Conservation (phyloP, 2,797 vertebrate genomes). For the Capromys pilorides region DNA sequence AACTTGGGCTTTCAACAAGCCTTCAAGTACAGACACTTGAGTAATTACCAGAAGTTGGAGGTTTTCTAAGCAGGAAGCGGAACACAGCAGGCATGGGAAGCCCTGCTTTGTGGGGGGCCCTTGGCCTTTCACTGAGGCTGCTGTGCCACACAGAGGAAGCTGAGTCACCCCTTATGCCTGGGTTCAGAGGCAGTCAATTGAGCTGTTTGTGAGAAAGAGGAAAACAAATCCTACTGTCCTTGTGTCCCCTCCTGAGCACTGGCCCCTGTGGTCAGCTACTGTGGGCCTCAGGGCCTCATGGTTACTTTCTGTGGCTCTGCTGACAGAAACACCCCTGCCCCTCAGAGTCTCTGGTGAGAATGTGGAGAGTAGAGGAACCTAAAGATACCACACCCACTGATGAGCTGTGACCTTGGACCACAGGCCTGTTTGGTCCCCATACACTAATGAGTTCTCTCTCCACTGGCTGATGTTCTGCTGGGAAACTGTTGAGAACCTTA, state of each 20-base stretch:
- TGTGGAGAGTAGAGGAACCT: not conserved
- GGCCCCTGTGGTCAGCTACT: slow-evolving; percentile 42
- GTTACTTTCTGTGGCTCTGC: slow-evolving; percentile 24
- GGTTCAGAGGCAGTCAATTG: not conserved
- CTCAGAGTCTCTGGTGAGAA: not conserved
- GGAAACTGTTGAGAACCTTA: not conserved
- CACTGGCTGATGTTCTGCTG: not conserved
- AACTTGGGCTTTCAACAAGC: not conserved
- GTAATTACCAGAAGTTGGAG: not conserved
- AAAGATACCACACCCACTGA: not conserved
- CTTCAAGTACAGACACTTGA: not conserved
- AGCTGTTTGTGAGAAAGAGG: slow-evolving; percentile 58
- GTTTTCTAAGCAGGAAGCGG: slow-evolving; percentile 19
- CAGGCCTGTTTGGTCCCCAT: not conserved
- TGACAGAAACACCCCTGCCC: not conserved
- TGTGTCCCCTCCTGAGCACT: not conserved
- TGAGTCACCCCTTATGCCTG: slow-evolving; percentile 45
- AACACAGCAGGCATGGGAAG: not conserved
- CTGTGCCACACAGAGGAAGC: slow-evolving; percentile 41
- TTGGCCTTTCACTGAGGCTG: fast-evolving
- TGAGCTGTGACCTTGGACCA: too few species aligned
- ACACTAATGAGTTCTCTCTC: not conserved
- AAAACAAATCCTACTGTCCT: slow-evolving; percentile 35
- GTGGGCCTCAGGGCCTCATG: not conserved
- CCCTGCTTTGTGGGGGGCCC: not conserved